These are phyloP conservation scores for Trialeurodes vaporariorum DNA, from an alignment of 1,140 invertebrate genomes.

Conservation along the genomic window DNA sequence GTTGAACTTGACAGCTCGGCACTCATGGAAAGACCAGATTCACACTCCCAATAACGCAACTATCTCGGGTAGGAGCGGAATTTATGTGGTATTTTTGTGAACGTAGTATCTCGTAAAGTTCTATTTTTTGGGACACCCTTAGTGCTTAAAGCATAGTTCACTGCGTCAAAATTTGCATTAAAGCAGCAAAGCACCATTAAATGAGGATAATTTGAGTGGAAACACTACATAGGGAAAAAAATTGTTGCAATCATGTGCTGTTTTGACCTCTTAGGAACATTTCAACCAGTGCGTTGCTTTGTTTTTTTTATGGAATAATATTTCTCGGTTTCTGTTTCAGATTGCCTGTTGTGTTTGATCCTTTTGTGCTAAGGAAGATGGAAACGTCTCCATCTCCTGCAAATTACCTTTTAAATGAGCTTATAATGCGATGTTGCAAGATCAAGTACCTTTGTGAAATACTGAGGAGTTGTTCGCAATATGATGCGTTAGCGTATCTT, in stretches of 20 bases:
- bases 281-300: background rate
- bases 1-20: background rate
- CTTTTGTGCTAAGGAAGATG: background rate
- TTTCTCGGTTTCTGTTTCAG: background rate
- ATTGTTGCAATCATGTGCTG: too few relatives aligned
- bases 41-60: too few relatives aligned
- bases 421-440: background rate
- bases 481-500: background rate
- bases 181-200: background rate
- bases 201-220: background rate
- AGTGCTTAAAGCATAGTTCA: background rate
- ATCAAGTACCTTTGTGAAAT: background rate
- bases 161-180: background rate
- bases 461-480: background rate
- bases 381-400: background rate
- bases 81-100: too few relatives aligned
- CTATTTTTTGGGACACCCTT: too few relatives aligned
- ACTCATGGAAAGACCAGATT: too few relatives aligned
- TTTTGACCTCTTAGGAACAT: background rate
- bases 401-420: background rate
- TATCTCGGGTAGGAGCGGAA: too few relatives aligned
- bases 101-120: too few relatives aligned
- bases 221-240: too few relatives aligned
- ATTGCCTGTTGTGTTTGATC: background rate
- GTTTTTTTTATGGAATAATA: background rate